Evolutionary conservation across 2,797 vertebrate species (phyloP).

Genomic region (Alauda arvensis): DNA sequence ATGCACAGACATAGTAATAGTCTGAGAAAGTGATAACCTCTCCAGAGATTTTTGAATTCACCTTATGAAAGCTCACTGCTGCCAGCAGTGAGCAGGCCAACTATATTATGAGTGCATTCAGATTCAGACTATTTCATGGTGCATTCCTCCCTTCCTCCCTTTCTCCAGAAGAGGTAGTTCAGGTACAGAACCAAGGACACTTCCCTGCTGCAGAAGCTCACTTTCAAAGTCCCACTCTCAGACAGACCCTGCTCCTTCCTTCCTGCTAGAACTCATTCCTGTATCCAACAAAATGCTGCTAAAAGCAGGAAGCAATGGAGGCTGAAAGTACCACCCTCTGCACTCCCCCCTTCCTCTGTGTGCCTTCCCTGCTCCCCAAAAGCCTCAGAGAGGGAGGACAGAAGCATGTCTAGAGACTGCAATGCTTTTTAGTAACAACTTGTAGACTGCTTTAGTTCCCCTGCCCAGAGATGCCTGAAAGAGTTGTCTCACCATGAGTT

Average conservation of each 20-base stretch:
- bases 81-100: background rate
- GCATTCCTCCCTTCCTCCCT: background rate
- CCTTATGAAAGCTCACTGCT: background rate
- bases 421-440: background rate
- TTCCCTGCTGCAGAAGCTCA: background rate
- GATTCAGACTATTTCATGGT: background rate
- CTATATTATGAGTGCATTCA: background rate
- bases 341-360: rapidly evolving
- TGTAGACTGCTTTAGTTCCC: background rate
- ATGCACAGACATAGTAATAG: background rate
- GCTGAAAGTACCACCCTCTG: background rate
- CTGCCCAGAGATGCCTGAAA: background rate
- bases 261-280: background rate
- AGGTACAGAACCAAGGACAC: background rate
- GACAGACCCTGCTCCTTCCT: background rate
- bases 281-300: background rate
- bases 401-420: background rate
- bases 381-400: background rate
- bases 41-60: background rate
- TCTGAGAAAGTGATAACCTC: background rate
- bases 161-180: background rate
- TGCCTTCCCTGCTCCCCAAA: background rate
- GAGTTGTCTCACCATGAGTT: background rate
- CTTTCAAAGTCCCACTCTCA: background rate
- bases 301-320: background rate